Percentiles rank a stretch among this genome's conserved stretches.
Evolutionary conservation across 2,113 vertebrate genomes (phyloP).

Genomic region (Ochotona curzoniae): DNA sequence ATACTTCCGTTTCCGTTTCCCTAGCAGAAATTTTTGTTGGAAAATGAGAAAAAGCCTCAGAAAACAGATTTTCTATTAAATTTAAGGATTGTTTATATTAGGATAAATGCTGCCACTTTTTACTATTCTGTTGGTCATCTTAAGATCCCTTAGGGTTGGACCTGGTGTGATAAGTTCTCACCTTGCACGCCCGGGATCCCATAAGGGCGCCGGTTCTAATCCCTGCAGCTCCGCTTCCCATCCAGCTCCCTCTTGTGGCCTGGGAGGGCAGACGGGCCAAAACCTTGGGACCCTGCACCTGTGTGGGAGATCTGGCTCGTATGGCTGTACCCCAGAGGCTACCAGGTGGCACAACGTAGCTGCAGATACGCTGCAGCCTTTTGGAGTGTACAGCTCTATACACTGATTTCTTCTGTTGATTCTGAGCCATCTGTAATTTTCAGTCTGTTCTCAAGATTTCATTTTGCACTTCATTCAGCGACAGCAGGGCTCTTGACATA

Average conservation of each 20-base stretch:
- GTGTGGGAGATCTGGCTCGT: too few relatives aligned
- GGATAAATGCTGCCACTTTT: conserved; percentile 27
- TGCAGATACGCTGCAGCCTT: not conserved
- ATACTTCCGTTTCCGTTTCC: not conserved
- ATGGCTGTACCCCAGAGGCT: too few relatives aligned
- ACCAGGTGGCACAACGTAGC: not conserved
- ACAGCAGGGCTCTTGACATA: not conserved
- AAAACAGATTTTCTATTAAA: not conserved
- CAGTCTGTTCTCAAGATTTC: conserved; percentile 50
- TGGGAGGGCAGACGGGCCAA: too few relatives aligned
- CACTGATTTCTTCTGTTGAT: not conserved
- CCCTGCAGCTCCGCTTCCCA: too few relatives aligned
- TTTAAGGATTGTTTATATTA: not conserved
- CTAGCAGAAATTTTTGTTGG: not conserved
- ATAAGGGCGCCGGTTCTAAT: too few relatives aligned
- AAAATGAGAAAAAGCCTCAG: not conserved
- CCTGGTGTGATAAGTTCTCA: too few relatives aligned
- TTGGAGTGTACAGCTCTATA: not conserved
- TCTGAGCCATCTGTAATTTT: conserved; percentile 12
- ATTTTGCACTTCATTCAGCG: not conserved
- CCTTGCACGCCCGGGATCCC: too few relatives aligned
- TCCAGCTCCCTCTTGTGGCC: too few relatives aligned
- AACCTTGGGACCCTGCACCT: too few relatives aligned
- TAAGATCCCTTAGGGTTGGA: not conserved
- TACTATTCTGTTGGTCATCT: not conserved